Evolutionary conservation across 2,888 invertebrate genomes (phyloP), one percentile per base, ranked within the genome.

Genomic region (Drosophila mimetica): DNA sequence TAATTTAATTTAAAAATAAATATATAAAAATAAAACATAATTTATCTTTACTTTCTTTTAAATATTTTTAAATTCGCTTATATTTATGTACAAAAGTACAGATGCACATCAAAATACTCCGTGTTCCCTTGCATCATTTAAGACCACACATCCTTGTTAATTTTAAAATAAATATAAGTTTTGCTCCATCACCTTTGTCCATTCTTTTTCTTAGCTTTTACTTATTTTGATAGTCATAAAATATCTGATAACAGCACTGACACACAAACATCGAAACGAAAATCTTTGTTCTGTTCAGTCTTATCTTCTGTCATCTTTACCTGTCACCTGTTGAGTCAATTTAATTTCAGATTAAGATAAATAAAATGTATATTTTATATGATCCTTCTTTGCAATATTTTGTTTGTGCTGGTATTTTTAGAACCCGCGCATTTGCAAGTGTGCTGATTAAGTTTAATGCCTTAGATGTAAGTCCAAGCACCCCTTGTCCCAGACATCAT

Each of bases 391-490:
- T 34, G 30, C 11, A 1, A 14, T 4, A 28, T 20, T 28, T 13
- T 8, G 9, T 16, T 18, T n/a, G 9, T 1, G 11, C 32, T 7
- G 34, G n/a, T 55, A 51, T 53, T 57, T 57, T 14, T 37, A 37
- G 36, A 37, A 51, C 16, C 11, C 25, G 14, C 25, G n/a, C 9
- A 8, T 7, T 13, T 28, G 16, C 11, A 28, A 37, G 18, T 16
- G 8, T 16, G 51, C 39, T 42, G 25, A 16, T 59, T 36, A 25
- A 14, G 9, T 20, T 14, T 9, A 60, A 46, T 44, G 14, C 58
- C 59, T 59, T 36, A 28, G 14, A 41, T 42, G 32, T 20, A 34
- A 13, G 46, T 20, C 20, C 14, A 20, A 20, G 14, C 9, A 11
- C 11, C 13, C 18, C 30, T 0, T 11, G 11, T 11, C 13, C 20